These are phyloP conservation scores for Acropora tenuis DNA, from an alignment of 64 coral and sea anemone species.

Conservation along the genomic window DNA sequence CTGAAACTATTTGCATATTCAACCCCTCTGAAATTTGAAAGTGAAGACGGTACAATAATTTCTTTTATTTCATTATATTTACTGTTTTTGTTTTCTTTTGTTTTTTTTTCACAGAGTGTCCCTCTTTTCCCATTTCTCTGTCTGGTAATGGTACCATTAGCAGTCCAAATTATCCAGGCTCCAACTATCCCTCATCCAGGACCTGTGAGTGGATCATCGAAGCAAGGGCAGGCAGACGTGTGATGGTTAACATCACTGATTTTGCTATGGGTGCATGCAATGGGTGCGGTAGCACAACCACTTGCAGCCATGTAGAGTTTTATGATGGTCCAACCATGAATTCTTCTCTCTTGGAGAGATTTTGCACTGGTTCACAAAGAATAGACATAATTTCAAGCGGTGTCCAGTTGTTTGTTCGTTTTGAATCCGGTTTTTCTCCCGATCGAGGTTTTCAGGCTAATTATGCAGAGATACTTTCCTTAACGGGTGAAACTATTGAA, in stretches of 20 bases:
- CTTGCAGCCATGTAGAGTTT: slow-evolving; percentile 18
- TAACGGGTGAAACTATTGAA: too few species aligned
- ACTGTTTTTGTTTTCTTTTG: background rate
- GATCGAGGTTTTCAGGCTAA: slow-evolving; percentile 14
- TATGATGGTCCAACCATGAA: background rate
- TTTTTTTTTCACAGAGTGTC: background rate
- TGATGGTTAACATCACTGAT: background rate
- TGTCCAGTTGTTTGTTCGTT: background rate
- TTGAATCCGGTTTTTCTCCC: background rate
- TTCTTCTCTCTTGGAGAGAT: background rate
- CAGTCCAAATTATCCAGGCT: slow-evolving; percentile 4
- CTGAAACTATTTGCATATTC: too few species aligned
- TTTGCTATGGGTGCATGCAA: background rate
- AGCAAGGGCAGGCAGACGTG: background rate
- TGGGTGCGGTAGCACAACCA: background rate
- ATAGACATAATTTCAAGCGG: background rate
- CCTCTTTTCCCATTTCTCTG: background rate
- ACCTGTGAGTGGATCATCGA: slow-evolving; percentile 8
- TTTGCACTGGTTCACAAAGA: background rate
- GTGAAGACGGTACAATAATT: too few species aligned
- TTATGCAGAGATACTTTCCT: background rate
- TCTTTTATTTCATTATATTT: background rate
- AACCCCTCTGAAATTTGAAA: too few species aligned
- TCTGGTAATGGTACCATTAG: background rate
- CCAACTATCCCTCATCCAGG: background rate